Base-by-base conservation (phyloP, 2,113 vertebrate species). In the Upupa epops region DNA sequence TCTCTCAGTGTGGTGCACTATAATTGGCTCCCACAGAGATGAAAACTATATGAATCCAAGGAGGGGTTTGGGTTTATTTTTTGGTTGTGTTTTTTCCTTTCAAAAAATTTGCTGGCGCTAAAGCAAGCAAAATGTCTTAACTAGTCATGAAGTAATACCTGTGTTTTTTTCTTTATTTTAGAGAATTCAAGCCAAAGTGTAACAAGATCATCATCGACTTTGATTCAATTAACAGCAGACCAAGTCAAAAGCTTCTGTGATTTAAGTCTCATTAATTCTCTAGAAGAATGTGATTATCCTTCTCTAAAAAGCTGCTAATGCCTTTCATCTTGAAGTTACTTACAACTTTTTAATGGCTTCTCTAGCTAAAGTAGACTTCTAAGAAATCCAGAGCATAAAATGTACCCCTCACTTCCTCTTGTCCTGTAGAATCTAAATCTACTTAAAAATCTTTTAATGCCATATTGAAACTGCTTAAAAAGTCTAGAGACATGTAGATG, bases 191-290 rank as follows among this genome's bases (percentile, higher is more conserved):
- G 89, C 98, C 98, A 14, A 98, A 98, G 94, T 94, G 93, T 95
- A 98, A 86, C 92, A 97, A 97, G 97, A 98, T 98, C 86, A 95
- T 98, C 96, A 98, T 98, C 12, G 98, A 98, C 97, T 98, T 98
- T 97, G 97, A 98, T 97, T 98, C 98, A 89, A 98, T 98, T 97
- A 98, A 98, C 94, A 96, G 66, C 91, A 96, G 85, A 92, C 94
- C 86, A 55, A 96, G 80, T 96, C 97, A 96, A 87, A 97, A 95
- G 86, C 97, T 83, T 75, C 92, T 96, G 84, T 98, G 96, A 97
- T 93, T 95, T 95, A 60, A 72, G 45, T 82, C 91, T 97, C 93
- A 84, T 96, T 96, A 96, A 94, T 77, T 70, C 84, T 83, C 55
- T 65, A 32, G 91, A 96, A 96, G 86, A 88, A 32, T 83, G 72